Percentiles rank a stretch among this genome's conserved stretches.
These are phyloP conservation scores for Microcebus ravelobensis DNA, from an alignment of 2,113 vertebrate genomes.

Conservation along the genomic window DNA sequence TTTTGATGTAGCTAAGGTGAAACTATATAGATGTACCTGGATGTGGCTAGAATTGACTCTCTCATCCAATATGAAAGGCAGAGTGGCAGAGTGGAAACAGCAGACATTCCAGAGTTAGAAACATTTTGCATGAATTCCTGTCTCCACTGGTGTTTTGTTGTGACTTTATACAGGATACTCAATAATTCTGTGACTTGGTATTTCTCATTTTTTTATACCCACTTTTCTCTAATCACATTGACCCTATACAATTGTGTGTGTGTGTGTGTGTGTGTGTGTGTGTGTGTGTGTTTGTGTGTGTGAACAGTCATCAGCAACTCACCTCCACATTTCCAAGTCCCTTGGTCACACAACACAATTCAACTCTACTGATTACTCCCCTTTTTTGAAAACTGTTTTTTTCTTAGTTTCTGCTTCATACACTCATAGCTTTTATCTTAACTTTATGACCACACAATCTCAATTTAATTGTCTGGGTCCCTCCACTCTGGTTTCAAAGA, in stretches of 20 bases:
- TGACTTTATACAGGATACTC: background rate
- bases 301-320: background rate
- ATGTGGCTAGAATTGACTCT: background rate
- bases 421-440: background rate
- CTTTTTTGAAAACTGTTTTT: background rate
- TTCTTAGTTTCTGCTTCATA: background rate
- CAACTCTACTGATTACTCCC: accelerated
- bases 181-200: background rate
- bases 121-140: background rate
- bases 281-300: too few species aligned
- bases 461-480: background rate
- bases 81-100: background rate
- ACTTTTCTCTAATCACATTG: background rate
- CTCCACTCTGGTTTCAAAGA: background rate
- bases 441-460: background rate
- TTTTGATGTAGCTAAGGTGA: background rate
- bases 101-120: background rate
- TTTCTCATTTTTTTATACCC: background rate
- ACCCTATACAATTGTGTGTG: accelerated
- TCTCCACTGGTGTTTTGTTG: background rate
- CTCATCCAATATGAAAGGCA: background rate
- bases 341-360: background rate
- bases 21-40: accelerated
- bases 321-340: background rate
- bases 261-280: accelerated